Conservation (phyloP, 2,113 vertebrate genomes). For the Telmatochromis sp. region DNA sequence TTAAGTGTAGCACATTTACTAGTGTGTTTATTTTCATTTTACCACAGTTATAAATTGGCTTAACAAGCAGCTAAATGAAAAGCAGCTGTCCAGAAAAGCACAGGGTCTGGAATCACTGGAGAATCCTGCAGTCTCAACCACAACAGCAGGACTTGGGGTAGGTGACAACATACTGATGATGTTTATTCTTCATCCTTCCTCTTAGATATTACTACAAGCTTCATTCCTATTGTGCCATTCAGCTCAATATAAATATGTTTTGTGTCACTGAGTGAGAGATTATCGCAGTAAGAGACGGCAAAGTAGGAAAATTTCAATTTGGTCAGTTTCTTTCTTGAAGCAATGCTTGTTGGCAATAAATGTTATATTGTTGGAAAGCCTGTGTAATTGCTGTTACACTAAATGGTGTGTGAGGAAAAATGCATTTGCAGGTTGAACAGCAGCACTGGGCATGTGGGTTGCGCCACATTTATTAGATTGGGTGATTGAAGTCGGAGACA, state of each 20-base stretch:
- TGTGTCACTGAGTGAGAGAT: rapidly evolving
- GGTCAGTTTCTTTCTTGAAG: background rate
- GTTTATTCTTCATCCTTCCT: background rate
- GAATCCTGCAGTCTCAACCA: slow-evolving; percentile 19
- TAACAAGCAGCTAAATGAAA: slow-evolving; percentile 93
- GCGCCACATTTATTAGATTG: background rate
- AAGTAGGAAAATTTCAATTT: background rate
- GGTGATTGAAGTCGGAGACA: background rate
- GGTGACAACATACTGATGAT: background rate
- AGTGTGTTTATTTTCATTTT: background rate
- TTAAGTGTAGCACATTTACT: background rate
- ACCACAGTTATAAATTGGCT: slow-evolving; percentile 87
- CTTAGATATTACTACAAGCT: background rate
- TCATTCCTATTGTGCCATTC: background rate
- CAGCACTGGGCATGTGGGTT: background rate
- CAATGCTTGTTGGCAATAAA: background rate
- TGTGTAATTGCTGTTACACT: background rate
- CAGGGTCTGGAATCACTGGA: slow-evolving; percentile 56
- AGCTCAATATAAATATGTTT: background rate
- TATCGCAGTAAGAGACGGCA: rapidly evolving
- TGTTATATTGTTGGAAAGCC: background rate
- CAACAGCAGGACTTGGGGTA: slow-evolving; percentile 52
- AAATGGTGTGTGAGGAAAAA: background rate
- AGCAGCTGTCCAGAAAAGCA: slow-evolving; percentile 74
- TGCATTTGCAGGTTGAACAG: background rate